These are phyloP conservation scores for Antennarius striatus DNA, from an alignment of 2,113 vertebrate genomes.

Conservation along the genomic window DNA sequence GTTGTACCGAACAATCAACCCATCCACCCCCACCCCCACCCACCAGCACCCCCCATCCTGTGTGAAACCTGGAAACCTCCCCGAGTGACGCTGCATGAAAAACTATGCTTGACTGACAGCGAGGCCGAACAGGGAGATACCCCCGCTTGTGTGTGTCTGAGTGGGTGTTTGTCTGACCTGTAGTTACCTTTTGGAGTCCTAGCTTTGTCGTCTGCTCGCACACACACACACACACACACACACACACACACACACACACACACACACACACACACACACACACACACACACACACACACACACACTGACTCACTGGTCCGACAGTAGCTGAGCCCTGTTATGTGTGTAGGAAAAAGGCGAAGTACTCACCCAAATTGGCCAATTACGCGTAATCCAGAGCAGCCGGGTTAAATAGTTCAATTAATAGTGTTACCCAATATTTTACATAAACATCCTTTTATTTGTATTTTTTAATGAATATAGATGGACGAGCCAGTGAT, in stretches of 20 bases:
- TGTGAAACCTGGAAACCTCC: constrained; percentile 39
- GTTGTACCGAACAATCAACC: constrained; percentile 44
- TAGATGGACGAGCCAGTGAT: not conserved
- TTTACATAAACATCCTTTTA: not conserved
- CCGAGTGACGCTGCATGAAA: constrained; percentile 55
- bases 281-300: too few species aligned
- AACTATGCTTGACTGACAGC: constrained; percentile 53
- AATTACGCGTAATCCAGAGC: constrained; percentile 61
- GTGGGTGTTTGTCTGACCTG: constrained; percentile 43
- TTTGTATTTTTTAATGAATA: not conserved
- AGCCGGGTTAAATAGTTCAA: constrained; percentile 51
- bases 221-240: too few species aligned
- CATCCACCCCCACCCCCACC: not conserved
- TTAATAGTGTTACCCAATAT: constrained; percentile 34
- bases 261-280: too few species aligned
- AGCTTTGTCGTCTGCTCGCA: constrained; percentile 2
- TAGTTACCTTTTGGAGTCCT: constrained; percentile 61
- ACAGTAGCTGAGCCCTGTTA: constrained; percentile 56
- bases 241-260: too few species aligned
- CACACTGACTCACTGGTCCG: constrained; percentile 21
- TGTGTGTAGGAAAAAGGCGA: constrained; percentile 27
- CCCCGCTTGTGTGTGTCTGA: not conserved
- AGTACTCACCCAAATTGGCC: constrained; percentile 51
- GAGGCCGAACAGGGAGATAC: constrained; percentile 27
- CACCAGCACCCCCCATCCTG: constrained; percentile 9